Base-by-base conservation (phyloP, 1,140 invertebrate genomes). In the Papilio machaon region DNA sequence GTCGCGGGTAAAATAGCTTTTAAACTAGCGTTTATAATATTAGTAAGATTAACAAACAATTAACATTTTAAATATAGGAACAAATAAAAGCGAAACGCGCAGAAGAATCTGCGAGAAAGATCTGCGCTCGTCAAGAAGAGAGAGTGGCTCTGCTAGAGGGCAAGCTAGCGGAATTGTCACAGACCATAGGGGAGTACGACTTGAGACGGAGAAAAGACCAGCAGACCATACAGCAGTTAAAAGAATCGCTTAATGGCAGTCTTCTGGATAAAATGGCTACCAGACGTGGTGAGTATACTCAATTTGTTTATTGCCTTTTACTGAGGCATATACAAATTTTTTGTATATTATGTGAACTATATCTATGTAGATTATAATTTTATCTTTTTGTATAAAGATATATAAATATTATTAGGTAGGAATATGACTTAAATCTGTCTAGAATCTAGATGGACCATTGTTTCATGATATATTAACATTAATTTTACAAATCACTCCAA, bases 101-200 rank as follows among this genome's bases (percentile, higher is more conserved):
- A 2, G 97, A 97, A 85, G 96, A 97, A 81, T 95, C 96, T 84
- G 96, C 96, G 3, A 95, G 96, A 80, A 95, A 96, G 81, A 95
- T 96, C 58, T 96, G 96, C 80, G 96, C 96, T 46, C 91, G 96
- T 83, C 96, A 97, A 87, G 97, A 98, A 93, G 96, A 97, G 60
- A 95, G 97, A 86, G 97, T 98, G 0, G 96, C 96, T 6, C 95
- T 96, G 77, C 95, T 98, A 75, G 98, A 98, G 93, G 95, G 96
- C 5, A 96, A 97, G 84, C 88, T 98, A 13, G 97, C 97, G 0
- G 97, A 98, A 89, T 93, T 98, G 10, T 98, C 97, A 0, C 96
- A 96, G 78, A 97, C 96, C 0, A 96, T 98, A 47, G 98, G 97
- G 2, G 96, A 96, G 82, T 98, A 98, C 86, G 97, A 98, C 87